These are phyloP conservation scores for Drosophila nebulosa DNA, from an alignment of 1,140 invertebrate species.

Conservation along the genomic window DNA sequence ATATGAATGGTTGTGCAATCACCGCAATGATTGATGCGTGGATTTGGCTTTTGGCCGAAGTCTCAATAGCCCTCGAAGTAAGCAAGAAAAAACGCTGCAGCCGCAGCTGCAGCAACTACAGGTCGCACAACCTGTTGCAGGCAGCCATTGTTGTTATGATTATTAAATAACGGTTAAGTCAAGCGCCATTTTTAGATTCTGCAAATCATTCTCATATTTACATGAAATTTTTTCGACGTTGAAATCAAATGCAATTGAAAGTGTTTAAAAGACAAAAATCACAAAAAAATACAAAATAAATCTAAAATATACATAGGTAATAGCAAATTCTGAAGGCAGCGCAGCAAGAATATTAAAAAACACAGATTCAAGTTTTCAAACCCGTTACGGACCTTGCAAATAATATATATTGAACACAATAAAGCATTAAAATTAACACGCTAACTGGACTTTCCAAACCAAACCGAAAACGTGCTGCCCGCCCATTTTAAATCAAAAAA, in stretches of 20 bases:
- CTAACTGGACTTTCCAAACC: conserved; percentile 50
- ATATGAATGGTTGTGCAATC: conserved; percentile 46
- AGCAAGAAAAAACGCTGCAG: conserved; percentile 31
- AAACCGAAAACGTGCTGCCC: conserved; percentile 36
- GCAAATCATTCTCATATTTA: conserved; percentile 70
- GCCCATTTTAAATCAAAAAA: conserved; percentile 22
- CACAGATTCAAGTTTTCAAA: conserved; percentile 23
- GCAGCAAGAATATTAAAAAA: conserved; percentile 46
- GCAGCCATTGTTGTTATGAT: conserved; percentile 51
- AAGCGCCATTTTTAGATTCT: conserved; percentile 65
- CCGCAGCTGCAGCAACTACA: conserved; percentile 17
- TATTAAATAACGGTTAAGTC: conserved; percentile 76
- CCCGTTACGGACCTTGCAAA: conserved; percentile 43
- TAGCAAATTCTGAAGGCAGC: conserved; percentile 26
- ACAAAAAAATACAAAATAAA: not conserved
- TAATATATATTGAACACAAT: conserved; percentile 29
- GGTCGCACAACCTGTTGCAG: not conserved
- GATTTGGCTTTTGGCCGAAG: conserved; percentile 52
- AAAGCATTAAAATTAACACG: conserved; percentile 45
- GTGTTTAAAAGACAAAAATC: conserved; percentile 6
- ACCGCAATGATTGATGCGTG: conserved; percentile 63
- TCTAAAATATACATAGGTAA: not conserved
- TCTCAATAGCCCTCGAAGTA: conserved; percentile 66
- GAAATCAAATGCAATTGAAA: conserved; percentile 42
- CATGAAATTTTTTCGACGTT: conserved; percentile 43